Conservation (phyloP, 2,113 vertebrate species). For the Crotalus helleri region DNA sequence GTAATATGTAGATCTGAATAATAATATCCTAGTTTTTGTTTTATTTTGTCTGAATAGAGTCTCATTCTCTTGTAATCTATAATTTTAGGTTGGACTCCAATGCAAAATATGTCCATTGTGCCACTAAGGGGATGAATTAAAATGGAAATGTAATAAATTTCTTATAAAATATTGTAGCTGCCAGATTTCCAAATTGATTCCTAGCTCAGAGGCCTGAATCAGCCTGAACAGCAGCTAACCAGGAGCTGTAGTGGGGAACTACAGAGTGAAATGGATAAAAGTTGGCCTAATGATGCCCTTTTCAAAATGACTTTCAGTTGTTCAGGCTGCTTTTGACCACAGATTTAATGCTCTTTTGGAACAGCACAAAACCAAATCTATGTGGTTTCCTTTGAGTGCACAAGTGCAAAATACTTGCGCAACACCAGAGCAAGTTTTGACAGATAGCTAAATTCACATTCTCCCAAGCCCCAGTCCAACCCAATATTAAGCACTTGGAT, state of each 20-base stretch:
- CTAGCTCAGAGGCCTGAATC: neutral
- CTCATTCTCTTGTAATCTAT: neutral
- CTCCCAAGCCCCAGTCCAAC: neutral
- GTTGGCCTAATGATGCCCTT: neutral
- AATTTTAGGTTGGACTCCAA: neutral
- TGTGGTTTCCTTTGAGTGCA: neutral
- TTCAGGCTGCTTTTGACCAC: neutral
- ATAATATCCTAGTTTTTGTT: conserved; percentile 8
- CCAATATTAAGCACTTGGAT: neutral
- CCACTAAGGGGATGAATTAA: neutral
- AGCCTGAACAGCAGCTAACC: neutral
- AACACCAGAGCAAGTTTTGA: neutral
- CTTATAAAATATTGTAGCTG: neutral
- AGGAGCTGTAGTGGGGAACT: neutral
- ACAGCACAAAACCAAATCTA: neutral
- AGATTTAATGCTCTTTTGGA: neutral
- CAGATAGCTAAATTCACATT: neutral
- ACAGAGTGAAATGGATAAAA: neutral
- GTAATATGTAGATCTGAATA: neutral
- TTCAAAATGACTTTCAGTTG: neutral
- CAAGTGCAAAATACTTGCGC: neutral
- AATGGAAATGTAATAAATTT: neutral
- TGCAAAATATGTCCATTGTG: conserved; percentile 5
- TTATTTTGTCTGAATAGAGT: neutral
- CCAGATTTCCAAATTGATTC: neutral